Base-by-base conservation (phyloP, 2,113 vertebrate species). In the Callithrix jacchus region DNA sequence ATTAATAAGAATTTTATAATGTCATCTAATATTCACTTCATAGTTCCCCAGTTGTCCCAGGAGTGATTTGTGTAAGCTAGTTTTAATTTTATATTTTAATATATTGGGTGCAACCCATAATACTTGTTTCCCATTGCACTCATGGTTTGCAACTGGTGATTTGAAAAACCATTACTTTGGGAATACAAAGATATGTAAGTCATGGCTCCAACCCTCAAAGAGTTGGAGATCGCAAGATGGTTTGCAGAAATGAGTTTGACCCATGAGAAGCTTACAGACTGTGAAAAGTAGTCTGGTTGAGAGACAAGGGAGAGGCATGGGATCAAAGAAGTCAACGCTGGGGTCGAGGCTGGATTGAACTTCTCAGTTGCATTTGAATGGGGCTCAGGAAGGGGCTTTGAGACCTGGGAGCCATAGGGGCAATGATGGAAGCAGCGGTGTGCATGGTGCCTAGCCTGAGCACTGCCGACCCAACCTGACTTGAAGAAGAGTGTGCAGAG, bases 1-100 rank as follows among this genome's bases (percentile, higher is more conserved):
- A 73, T 70, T 80, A 91, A 64, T 87, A 92, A 71, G 70, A 47
- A 89, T 96, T 61, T 82, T 32, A 21, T 73, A 56, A 5, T 54
- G 45, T n/a, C 37, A 42, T 61, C 58, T 91, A 23, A 83, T 54
- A 86, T 13, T 25, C 25, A 45, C 21, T 52, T 76, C 7, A 6
- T 71, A 52, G 54, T 77, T 88, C 25, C 37, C 77, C 30, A 40
- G 5, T 84, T 92, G 17, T 61, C 79, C 54, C 73, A 16, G 61
- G 37, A 54, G 45, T 81, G 25, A 37, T 52, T 95, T 89, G 86
- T 52, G 17, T 52, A 84, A 89, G 35, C 61, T 70, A 6, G 6
- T 56, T 84, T 95, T 85, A 76, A 66, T 81, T 87, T 93, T 52
- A 30, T 89, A 80, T 81, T 92, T 96, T 64, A 61, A 93, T 89